Evolutionary conservation across 2,888 invertebrate species (phyloP), one percentile per base, ranked within the genome.

Genomic region (Anagyrus pseudococci): DNA sequence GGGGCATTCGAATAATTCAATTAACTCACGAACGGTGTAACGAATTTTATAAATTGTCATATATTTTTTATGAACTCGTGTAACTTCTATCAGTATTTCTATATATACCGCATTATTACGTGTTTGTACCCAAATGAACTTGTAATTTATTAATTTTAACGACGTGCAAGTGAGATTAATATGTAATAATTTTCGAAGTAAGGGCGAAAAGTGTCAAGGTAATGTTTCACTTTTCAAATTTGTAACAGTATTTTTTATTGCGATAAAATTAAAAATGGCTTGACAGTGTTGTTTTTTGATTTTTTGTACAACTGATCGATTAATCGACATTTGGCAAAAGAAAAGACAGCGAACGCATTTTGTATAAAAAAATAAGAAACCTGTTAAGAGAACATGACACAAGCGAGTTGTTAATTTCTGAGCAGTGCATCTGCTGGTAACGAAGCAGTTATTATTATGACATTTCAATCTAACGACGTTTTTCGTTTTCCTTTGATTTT

Each of bases 371-470:
- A 41, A 33, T 33, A 33, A 13, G 4, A 63, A 58, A 63, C 55
- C 54, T 55, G 63, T 26, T 55, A 58, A 55, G 55, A 55, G 55
- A 58, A 58, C 41, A 53, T 43, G 25, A 47, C n/a, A n/a, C n/a
- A 20, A 25, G 33, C 48, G 33, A 25, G 33, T 54, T 62, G 29
- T 58, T 33, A 40, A 62, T 17, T 44, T 55, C 44, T 17, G 19
- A 41, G 6, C n/a, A 4, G 26, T 20, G 23, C 48, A 20, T 33
- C 22, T 43, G 8, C 33, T 6, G 22, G 19, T n/a, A n/a, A n/a
- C n/a, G n/a, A n/a, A n/a, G n/a, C n/a, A n/a, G n/a, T n/a, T n/a
- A n/a, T n/a, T n/a, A n/a, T n/a, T n/a, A n/a, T n/a, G n/a, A n/a
- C n/a, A n/a, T n/a, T n/a, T n/a, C n/a, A n/a, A n/a, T n/a, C n/a